Evolutionary conservation across 2,797 vertebrate species (phyloP), one percentile per base, ranked within the genome.

Genomic region (Megalops cyprinoides): DNA sequence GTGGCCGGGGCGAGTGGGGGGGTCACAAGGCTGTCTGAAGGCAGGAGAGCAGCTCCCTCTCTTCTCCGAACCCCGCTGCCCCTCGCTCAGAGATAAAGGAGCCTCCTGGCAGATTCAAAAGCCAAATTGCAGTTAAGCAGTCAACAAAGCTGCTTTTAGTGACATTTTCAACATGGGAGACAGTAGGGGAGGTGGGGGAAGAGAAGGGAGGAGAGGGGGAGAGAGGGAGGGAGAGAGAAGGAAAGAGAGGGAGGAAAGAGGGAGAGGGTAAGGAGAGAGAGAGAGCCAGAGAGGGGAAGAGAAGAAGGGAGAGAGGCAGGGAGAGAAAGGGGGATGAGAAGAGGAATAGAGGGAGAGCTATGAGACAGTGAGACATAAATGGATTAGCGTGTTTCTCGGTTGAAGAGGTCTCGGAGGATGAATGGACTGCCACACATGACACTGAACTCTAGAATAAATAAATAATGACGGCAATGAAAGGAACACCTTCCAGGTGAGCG

Each of bases 361-460:
- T 37, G 37, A 67, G 15, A 49, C 51, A 74, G 28, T n/a, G 37
- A 74, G 34, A 56, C 74, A 58, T 56, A 56, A 73, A 79, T 74
- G 39, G 37, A 74, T 46, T 58, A 71, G 56, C 51, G 55, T 55
- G 42, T 71, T 74, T 73, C 65, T 25, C 49, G 49, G 25, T 74
- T 79, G 28, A 44, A 79, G 67, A 79, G 69, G 78, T 79, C 51
- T n/a, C 53, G 42, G 51, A 58, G 67, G 67, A 10, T 28, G 42
- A 44, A 62, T 75, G 53, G 71, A n/a, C 78, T 42, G 25, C 14
- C n/a, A 10, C 25, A 25, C 71, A 46, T 23, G 55, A 74, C 44
- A 31, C 20, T 39, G 79, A 44, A 9, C 18, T 37, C 25, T 28
- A 28, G 44, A 75, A 60, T 62, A 15, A 75, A 80, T 48, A 75